Evolutionary conservation across 2,797 vertebrate species (phyloP).

Genomic region (Neoniphon sammara): DNA sequence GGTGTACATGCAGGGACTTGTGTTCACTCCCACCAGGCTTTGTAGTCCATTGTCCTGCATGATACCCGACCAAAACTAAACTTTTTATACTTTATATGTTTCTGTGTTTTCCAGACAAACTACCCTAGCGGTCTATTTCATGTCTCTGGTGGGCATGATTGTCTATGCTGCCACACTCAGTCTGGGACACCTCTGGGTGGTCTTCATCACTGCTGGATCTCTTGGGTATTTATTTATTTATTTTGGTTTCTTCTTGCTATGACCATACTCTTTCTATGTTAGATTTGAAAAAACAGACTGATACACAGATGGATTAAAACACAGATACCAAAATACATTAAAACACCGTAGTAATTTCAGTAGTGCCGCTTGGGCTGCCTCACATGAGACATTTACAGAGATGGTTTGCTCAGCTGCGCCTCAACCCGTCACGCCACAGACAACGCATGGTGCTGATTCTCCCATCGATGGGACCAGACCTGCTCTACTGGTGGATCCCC

Average conservation of each 20-base stretch:
- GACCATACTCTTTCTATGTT: too few relatives aligned
- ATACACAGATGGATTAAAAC: too few relatives aligned
- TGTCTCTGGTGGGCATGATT: slow-evolving; percentile 93
- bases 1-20: background rate
- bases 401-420: too few relatives aligned
- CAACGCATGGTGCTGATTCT: too few relatives aligned
- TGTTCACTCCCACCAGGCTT: background rate
- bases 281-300: too few relatives aligned
- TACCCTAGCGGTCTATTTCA: slow-evolving; percentile 88
- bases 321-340: too few relatives aligned
- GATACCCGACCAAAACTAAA: background rate
- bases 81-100: background rate
- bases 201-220: slow-evolving; percentile 91
- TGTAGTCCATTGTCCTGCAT: background rate
- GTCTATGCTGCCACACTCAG: slow-evolving; percentile 88
- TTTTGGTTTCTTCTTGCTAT: background rate
- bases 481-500: too few relatives aligned
- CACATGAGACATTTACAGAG: too few relatives aligned
- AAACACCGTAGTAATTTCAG: too few relatives aligned
- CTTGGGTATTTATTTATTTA: slow-evolving; percentile 67
- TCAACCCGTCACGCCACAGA: too few relatives aligned
- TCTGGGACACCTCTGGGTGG: slow-evolving; percentile 90
- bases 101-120: slow-evolving; percentile 86
- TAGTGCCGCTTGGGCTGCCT: too few relatives aligned
- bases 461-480: too few relatives aligned